Evolutionary conservation across 2,888 invertebrate species (phyloP).

Genomic region (Leptopilina syphax): DNA sequence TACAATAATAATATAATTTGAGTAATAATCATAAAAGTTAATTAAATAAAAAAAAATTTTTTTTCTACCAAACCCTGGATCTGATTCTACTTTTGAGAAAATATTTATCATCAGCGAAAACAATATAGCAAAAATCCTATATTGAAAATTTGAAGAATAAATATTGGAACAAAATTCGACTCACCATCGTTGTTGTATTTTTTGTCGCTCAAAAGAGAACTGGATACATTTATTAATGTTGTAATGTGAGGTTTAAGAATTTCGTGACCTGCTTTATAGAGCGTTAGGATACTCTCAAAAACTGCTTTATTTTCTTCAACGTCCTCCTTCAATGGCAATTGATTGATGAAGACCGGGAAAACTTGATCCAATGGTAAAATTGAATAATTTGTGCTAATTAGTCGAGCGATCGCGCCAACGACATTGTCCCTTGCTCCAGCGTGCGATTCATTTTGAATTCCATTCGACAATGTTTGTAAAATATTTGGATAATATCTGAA

Average conservation of each 20-base stretch:
- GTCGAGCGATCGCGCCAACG: conserved; percentile 86
- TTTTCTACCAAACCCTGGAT: too few relatives aligned
- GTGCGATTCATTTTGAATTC: conserved; percentile 83
- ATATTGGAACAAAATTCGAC: conserved; percentile 45
- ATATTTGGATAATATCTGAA: conserved; percentile 82
- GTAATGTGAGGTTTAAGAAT: conserved; percentile 79
- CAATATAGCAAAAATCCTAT: too few relatives aligned
- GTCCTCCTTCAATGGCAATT: conserved; percentile 86
- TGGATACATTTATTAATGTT: conserved; percentile 79
- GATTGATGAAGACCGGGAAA: conserved; percentile 84
- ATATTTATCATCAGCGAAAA: too few relatives aligned
- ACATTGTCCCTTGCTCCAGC: conserved; percentile 86
- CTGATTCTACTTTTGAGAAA: too few relatives aligned
- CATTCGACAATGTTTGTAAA: conserved; percentile 82
- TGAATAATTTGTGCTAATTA: conserved; percentile 82
- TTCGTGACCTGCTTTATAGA: conserved; percentile 82
- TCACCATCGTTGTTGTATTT: conserved; percentile 79
- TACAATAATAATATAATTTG: too few relatives aligned
- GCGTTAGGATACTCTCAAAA: conserved; percentile 81
- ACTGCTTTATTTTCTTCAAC: conserved; percentile 85
- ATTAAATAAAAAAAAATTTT: too few relatives aligned
- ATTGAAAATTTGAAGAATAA: background rate
- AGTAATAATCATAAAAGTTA: too few relatives aligned
- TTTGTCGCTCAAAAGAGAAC: conserved; percentile 80
- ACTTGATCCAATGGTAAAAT: conserved; percentile 85